Conservation (phyloP, 2,888 invertebrate genomes). For the Epinotia brunnichana region DNA sequence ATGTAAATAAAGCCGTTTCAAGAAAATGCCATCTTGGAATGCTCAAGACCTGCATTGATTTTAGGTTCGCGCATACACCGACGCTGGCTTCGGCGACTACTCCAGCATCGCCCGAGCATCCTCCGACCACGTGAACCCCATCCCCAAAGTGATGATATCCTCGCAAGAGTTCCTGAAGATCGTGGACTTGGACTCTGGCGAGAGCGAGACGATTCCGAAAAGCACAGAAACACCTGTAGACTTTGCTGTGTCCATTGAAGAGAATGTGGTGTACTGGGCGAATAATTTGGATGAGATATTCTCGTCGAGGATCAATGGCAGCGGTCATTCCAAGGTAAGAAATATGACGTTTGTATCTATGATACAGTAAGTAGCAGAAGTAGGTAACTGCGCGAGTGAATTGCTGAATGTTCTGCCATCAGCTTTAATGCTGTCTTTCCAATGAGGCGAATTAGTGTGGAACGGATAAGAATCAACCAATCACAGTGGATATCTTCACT, state of each 20-base stretch:
- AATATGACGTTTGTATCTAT: not conserved
- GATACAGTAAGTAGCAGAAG: too few species aligned
- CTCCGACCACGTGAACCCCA: slow-evolving; percentile 88
- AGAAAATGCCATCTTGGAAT: too few species aligned
- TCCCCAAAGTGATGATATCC: slow-evolving; percentile 90
- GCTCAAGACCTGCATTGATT: not conserved
- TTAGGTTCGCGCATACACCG: slow-evolving; percentile 92
- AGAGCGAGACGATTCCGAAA: slow-evolving; percentile 84
- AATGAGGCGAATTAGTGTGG: too few species aligned
- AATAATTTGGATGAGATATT: slow-evolving; percentile 89
- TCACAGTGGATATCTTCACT: too few species aligned
- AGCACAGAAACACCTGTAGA: slow-evolving; percentile 88
- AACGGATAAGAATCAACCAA: too few species aligned
- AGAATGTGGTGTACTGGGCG: slow-evolving; percentile 91
- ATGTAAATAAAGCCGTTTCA: too few species aligned
- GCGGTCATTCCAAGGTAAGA: slow-evolving; percentile 76
- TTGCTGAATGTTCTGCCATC: too few species aligned
- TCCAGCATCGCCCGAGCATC: slow-evolving; percentile 85
- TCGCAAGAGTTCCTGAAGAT: slow-evolving; percentile 89
- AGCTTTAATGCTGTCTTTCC: too few species aligned
- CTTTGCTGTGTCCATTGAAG: slow-evolving; percentile 87
- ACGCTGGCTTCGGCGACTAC: slow-evolving; percentile 89
- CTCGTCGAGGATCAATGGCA: slow-evolving; percentile 83
- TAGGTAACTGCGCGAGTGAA: too few species aligned
- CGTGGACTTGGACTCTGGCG: slow-evolving; percentile 89